Percentiles rank a stretch among this genome's conserved stretches.
Evolutionary conservation across 1,140 invertebrate genomes (phyloP).

Genomic region (Chrysopa pallens): DNA sequence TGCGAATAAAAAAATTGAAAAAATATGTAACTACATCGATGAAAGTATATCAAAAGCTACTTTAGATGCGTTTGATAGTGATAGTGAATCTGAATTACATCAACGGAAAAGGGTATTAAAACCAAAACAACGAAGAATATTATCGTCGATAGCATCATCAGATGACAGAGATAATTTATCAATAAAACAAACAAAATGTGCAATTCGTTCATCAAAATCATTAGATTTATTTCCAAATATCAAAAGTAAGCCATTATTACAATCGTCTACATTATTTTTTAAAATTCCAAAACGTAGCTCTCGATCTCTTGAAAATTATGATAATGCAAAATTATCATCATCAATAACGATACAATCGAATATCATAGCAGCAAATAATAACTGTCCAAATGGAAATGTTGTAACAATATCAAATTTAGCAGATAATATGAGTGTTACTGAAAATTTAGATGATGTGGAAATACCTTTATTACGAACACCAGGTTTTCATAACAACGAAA

Average conservation of each 20-base stretch:
- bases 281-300: conserved; percentile 18
- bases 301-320: conserved; percentile 15
- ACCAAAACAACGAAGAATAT: conserved; percentile 21
- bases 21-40: conserved; percentile 14
- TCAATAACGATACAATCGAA: not conserved
- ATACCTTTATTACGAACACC: conserved; percentile 27
- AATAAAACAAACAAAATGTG: conserved; percentile 17
- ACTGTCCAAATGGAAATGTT: conserved; percentile 34
- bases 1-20: conserved; percentile 7
- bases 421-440: conserved; percentile 10
- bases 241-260: conserved; percentile 11
- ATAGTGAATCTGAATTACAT: conserved; percentile 20
- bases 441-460: conserved; percentile 25
- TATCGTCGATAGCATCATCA: conserved; percentile 32
- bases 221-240: conserved; percentile 24
- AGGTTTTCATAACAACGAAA: conserved; percentile 7
- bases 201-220: conserved; percentile 28
- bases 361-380: conserved; percentile 30
- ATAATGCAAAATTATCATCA: conserved; percentile 4
- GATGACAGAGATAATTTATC: conserved; percentile 27
- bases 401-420: conserved; percentile 16
- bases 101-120: conserved; percentile 13
- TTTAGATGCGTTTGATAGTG: conserved; percentile 24
- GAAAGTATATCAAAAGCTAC: conserved; percentile 25
- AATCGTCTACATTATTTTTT: conserved; percentile 10